phyloP scores from a whole-genome alignment of 2,888 invertebrate species.

The Tinea pellionella region DNA sequence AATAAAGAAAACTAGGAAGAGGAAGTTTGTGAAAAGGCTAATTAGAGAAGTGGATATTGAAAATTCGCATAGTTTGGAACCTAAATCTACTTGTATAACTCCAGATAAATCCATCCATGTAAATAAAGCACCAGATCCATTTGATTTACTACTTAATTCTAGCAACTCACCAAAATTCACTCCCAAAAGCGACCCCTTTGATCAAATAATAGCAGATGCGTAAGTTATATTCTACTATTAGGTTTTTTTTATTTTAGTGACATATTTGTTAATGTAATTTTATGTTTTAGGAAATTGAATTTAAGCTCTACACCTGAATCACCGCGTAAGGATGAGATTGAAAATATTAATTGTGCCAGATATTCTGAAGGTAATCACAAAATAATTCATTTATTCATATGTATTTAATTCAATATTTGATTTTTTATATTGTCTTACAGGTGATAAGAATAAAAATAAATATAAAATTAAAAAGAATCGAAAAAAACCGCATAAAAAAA shows the following conservation, averaged over 20 bases:
- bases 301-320: neutral
- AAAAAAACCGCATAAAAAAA: neutral
- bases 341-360: neutral
- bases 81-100: slow-evolving; percentile 38
- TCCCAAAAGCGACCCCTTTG: neutral
- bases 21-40: slow-evolving; percentile 50
- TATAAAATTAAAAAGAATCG: slow-evolving; percentile 1
- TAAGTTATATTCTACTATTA: neutral
- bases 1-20: slow-evolving; percentile 47
- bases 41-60: slow-evolving; percentile 35
- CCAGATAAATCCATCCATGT: slow-evolving; percentile 57
- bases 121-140: slow-evolving; percentile 47
- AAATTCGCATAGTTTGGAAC: slow-evolving; percentile 21
- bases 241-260: neutral
- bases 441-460: neutral
- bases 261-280: neutral
- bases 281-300: neutral
- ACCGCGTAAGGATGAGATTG: neutral
- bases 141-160: slow-evolving; percentile 31
- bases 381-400: neutral
- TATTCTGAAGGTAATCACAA: neutral
- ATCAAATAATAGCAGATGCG: neutral
- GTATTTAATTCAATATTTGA: neutral
- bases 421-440: neutral
- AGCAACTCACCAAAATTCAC: neutral